Percentiles rank a stretch among this genome's conserved stretches.
These are phyloP conservation scores for Latrodectus geometricus DNA, from an alignment of 1,140 invertebrate species.

Conservation along the genomic window DNA sequence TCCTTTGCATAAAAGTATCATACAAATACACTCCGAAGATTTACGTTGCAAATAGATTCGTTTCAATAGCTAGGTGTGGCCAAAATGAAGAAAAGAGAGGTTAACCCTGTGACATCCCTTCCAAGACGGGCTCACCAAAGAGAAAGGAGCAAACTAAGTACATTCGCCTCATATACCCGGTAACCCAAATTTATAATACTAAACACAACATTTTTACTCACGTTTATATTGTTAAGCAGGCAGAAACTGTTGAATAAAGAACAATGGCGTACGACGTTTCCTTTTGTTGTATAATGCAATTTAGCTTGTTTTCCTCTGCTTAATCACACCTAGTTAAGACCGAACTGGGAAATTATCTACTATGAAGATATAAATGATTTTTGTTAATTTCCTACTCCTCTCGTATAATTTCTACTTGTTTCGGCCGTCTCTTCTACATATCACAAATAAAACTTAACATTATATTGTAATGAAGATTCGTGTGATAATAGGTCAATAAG, in stretches of 20 bases:
- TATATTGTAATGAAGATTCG: constrained; percentile 26
- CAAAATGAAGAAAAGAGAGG: not conserved
- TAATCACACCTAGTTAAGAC: constrained; percentile 50
- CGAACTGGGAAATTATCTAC: constrained; percentile 7
- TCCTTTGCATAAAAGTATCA: too few relatives aligned
- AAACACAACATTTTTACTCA: constrained; percentile 18
- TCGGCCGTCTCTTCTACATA: too few relatives aligned
- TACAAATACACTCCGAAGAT: too few relatives aligned
- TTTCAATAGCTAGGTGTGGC: not conserved
- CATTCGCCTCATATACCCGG: not conserved
- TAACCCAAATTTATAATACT: constrained; percentile 14
- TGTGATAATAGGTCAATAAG: constrained; percentile 38
- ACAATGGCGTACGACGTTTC: constrained; percentile 26
- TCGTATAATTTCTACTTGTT: not conserved
- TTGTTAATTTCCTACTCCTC: not conserved
- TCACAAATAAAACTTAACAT: not conserved
- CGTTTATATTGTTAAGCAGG: constrained; percentile 50
- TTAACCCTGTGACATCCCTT: constrained; percentile 32
- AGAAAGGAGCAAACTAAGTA: not conserved
- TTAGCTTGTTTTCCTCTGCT: constrained; percentile 40
- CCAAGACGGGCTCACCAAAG: not conserved
- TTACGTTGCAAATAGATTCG: not conserved
- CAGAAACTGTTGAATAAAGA: constrained; percentile 22
- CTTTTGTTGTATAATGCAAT: constrained; percentile 21
- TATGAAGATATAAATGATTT: not conserved